Evolutionary conservation across 37 sponge, comb jelly and placozoan genomes (phyloP), one percentile per base, ranked within the genome.

Genomic region (Hexactinellida sp.): DNA sequence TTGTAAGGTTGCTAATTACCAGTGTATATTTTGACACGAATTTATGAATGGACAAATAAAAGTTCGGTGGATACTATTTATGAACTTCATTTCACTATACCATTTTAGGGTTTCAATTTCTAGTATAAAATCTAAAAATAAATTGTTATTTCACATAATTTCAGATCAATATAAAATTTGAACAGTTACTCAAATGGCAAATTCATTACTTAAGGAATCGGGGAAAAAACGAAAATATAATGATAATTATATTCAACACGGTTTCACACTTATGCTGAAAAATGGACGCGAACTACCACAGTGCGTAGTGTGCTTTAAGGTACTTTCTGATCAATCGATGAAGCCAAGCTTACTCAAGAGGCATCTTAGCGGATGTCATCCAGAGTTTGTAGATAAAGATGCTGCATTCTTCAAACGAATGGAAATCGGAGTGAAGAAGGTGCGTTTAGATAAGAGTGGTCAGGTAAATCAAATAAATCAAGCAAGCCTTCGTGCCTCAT

Each of bases 361-460:
- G 76, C 76, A 63, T 63, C 76, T 63, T 63, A 63, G 76, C 76
- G 76, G 76, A 63, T 63, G 76, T 63, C 76, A 63, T 63, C 76
- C 76, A 63, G 76, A 63, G 76, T 63, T 63, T 21, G 76, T 10
- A 63, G 76, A 63, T 63, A 63, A 63, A 63, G 76, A 63, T 63
- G 28, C 76, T 63, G 76, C 76, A 63, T 63, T 63, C 76, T 63
- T 63, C 76, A 63, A 63, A 63, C 76, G 76, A 63, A 63, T 63
- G 76, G 76, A 63, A 63, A 63, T 63, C 76, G 76, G 76, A 63
- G 76, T 63, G 76, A 63, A 63, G 30, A 63, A 23, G 30, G 28
- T 63, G 76, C 76, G 76, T 63, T 63, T 63, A 63, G 76, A 32
- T 63, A 63, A 63, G 76, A 63, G 76, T 63, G 76, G 76, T 63